A percentile compares a stretch with the other conserved stretches of the same genome.
These are phyloP conservation scores for Corythoichthys haematopterus DNA, from an alignment of 2,113 vertebrate genomes.

Conservation along the genomic window DNA sequence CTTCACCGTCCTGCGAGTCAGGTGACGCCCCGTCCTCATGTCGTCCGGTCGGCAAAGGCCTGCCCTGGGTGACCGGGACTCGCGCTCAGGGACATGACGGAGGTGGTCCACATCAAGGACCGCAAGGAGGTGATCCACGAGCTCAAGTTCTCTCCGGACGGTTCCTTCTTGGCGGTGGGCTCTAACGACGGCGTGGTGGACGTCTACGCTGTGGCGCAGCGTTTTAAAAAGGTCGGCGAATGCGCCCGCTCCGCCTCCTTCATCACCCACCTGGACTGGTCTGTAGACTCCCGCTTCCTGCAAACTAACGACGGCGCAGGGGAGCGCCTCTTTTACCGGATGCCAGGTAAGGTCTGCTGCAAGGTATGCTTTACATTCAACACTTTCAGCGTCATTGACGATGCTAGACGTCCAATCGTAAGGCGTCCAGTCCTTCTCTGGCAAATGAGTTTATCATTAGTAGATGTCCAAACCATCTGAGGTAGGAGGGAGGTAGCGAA, in stretches of 20 bases:
- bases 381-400: constrained; percentile 11
- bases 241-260: constrained; percentile 88
- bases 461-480: too few species aligned
- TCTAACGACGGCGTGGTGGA: constrained; percentile 93
- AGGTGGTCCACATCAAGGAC: constrained; percentile 97
- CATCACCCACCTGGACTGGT: constrained; percentile 97
- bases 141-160: constrained; percentile 95
- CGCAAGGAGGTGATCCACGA: constrained; percentile 96
- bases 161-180: constrained; percentile 89
- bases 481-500: too few species aligned
- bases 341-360: constrained; percentile 75
- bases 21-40: constrained; percentile 54
- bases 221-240: constrained; percentile 95
- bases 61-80: not conserved
- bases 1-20: constrained; percentile 94
- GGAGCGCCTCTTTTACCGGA: constrained; percentile 88
- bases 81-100: constrained; percentile 91
- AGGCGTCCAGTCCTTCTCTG: too few species aligned
- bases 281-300: constrained; percentile 89
- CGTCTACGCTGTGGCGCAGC: constrained; percentile 85
- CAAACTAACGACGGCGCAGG: constrained; percentile 92
- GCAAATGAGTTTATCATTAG: too few species aligned
- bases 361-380: constrained; percentile 46
- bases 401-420: too few species aligned
- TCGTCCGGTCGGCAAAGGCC: too few species aligned